Conservation (phyloP, 2,113 vertebrate genomes). For the Candoia aspera region DNA sequence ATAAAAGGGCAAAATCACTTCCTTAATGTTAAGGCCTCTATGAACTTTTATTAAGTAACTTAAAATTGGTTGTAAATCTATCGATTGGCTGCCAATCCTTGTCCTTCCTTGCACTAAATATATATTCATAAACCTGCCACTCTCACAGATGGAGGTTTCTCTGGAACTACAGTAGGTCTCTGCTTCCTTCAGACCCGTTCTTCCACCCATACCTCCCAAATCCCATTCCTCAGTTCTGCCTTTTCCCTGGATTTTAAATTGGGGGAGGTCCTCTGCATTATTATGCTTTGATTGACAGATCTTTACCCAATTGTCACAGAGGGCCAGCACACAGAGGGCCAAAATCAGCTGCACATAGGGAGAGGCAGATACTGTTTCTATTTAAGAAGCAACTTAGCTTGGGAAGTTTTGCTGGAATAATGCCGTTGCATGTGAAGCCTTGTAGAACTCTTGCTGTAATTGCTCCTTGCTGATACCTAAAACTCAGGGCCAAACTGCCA, state of each 20-base stretch:
- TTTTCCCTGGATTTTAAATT: not conserved
- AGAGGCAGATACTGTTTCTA: not conserved
- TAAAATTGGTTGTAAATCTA: not conserved
- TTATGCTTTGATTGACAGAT: not conserved
- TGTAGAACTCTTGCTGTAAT: not conserved
- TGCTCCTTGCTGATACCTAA: not conserved
- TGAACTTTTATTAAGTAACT: not conserved
- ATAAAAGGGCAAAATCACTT: not conserved
- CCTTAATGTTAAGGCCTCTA: not conserved
- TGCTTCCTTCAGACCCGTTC: not conserved
- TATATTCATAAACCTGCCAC: not conserved
- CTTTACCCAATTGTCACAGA: not conserved
- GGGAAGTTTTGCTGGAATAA: not conserved
- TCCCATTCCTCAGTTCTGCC: not conserved
- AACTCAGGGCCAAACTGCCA: not conserved
- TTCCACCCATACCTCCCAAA: not conserved
- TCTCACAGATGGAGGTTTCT: not conserved
- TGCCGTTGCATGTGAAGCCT: not conserved
- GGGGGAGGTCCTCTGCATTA: not conserved
- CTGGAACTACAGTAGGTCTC: not conserved
- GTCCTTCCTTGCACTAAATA: not conserved
- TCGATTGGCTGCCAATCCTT: not conserved
- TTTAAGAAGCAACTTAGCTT: not conserved
- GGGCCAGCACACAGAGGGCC: not conserved
- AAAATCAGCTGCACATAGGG: not conserved